Conservation (phyloP, 2,113 vertebrate species). For the Semicossyphus pulcher region DNA sequence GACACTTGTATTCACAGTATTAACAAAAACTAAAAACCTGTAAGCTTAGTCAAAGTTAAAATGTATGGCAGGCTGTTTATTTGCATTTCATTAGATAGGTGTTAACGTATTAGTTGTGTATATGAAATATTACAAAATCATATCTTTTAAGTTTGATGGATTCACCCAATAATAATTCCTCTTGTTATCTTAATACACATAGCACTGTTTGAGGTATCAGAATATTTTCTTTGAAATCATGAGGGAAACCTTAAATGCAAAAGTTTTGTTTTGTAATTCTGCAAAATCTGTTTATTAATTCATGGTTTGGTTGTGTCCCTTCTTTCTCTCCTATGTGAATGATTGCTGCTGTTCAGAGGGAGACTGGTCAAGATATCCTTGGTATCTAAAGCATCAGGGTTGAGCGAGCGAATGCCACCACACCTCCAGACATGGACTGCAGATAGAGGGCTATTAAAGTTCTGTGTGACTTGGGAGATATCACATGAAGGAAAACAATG, state of each 20-base stretch:
- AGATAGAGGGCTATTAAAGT: slow-evolving; percentile 13
- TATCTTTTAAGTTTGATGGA: no score
- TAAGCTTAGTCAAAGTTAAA: no score
- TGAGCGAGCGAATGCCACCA: slow-evolving; percentile 2
- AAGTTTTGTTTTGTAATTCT: background rate
- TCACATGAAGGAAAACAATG: no score
- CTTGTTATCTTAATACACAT: no score
- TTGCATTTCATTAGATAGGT: no score
- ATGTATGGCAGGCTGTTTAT: no score
- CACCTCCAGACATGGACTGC: background rate
- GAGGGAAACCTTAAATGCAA: background rate
- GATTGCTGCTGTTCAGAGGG: background rate
- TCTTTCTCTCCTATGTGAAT: background rate
- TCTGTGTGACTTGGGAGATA: background rate
- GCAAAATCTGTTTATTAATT: background rate
- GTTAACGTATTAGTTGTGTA: no score
- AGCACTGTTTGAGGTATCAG: no score
- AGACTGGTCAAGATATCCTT: background rate
- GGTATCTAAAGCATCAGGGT: background rate
- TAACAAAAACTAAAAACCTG: no score
- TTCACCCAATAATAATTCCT: no score
- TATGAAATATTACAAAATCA: no score
- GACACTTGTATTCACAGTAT: no score
- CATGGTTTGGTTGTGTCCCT: background rate
- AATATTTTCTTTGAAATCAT: background rate